Conservation (phyloP, 2,113 vertebrate species). For the Synchiropus splendidus region DNA sequence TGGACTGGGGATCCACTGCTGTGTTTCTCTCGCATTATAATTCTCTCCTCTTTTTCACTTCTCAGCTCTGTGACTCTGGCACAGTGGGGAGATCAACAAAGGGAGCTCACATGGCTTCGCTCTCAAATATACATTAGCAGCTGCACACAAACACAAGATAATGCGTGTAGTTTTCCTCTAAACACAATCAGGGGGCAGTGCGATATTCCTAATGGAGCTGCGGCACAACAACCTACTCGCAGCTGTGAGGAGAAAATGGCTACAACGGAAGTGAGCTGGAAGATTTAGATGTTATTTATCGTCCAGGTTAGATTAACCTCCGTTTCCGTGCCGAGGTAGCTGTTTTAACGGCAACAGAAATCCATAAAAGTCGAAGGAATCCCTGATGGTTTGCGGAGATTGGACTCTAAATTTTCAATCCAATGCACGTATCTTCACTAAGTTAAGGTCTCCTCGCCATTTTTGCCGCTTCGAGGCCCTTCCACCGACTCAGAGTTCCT, state of each 20-base stretch:
- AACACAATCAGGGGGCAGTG: no score
- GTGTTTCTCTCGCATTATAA: slow-evolving; percentile 60
- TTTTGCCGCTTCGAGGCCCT: slow-evolving; percentile 2
- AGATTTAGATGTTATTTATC: slow-evolving; percentile 15
- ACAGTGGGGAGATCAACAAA: slow-evolving; percentile 53
- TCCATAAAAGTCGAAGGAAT: slow-evolving; percentile 1
- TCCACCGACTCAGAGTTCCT: slow-evolving; percentile 23
- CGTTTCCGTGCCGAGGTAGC: slow-evolving; percentile 13
- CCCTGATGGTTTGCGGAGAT: slow-evolving; percentile 25
- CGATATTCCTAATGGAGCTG: no score
- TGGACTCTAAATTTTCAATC: slow-evolving; percentile 22
- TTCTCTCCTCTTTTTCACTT: slow-evolving; percentile 47
- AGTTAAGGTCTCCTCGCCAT: slow-evolving; percentile 25
- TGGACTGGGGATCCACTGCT: slow-evolving; percentile 57
- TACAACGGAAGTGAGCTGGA: slow-evolving; percentile 3
- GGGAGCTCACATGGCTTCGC: slow-evolving; percentile 38
- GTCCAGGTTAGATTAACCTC: slow-evolving; percentile 21
- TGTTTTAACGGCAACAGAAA: slow-evolving; percentile 15
- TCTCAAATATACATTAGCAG: slow-evolving; percentile 49
- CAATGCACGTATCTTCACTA: slow-evolving; percentile 25
- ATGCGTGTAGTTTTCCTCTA: slow-evolving; percentile 23
- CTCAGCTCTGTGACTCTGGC: slow-evolving; percentile 47
- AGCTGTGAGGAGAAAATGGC: slow-evolving; percentile 13
- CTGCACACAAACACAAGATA: slow-evolving; percentile 29
- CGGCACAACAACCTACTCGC: slow-evolving; percentile 13